Base-by-base conservation (phyloP, 35 echinoderm and acorn worm genomes). In the Ophiothrix spiculata region DNA sequence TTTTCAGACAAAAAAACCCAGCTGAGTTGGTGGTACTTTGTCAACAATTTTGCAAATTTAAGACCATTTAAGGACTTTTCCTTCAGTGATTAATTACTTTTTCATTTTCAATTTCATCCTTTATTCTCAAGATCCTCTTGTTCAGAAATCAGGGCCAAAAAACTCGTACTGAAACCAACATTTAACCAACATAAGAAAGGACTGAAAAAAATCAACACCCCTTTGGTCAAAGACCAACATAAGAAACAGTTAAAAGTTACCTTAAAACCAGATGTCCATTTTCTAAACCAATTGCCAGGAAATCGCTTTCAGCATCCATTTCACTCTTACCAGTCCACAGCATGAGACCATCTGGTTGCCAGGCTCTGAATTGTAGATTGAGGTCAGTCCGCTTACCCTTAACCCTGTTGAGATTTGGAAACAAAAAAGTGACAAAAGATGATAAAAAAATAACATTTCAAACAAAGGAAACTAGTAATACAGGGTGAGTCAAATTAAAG, bases 241-340 rank as follows among this genome's bases (percentile, higher is more conserved):
- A n/a, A n/a, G n/a, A n/a, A n/a, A n/a, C 16, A 33, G 13, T 14
- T 21, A 42, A n/a, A 31, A 56, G 84, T 78, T 81, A 98, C 95
- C 95, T 91, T 38, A 88, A 82, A 83, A 79, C 82, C 12, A 98
- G 89, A 31, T 85, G 56, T 40, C 95, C 95, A 76, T 98, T 81
- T 75, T 98, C 77, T 17, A 98, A 39, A 54, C 95, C 92, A 6
- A 98, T 23, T 17, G 91, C 75, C 34, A 98, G 74, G 82, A 93
- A 98, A 83, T 98, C 95, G 75, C 86, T 92, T 31, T 82, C 84
- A 33, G 85, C 75, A 37, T 56, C 88, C 35, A 93, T 93, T 36
- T 86, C 80, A 33, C 42, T 82, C 36, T 93, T 88, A 42, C 95
- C 95, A 25, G 86, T 81, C 95, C 91, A 98, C 17, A 94, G 38